phyloP scores from a whole-genome alignment of 2,888 invertebrate species.

The Macroteleia sp. region DNA sequence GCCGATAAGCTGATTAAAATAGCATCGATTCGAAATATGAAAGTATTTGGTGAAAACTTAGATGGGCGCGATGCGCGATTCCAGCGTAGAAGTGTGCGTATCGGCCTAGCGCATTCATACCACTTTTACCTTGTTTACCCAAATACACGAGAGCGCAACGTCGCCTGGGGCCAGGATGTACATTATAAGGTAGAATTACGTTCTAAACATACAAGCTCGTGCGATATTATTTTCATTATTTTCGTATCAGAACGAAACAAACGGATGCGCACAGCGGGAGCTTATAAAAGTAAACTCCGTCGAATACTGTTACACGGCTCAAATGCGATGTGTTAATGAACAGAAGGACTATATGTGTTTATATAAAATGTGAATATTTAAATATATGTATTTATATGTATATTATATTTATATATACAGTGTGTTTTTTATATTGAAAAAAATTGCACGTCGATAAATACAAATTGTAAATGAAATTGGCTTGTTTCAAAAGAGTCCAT shows the following conservation, averaged over 20 bases:
- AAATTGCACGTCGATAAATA: too few relatives aligned
- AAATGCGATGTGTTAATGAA: too few relatives aligned
- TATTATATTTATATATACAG: too few relatives aligned
- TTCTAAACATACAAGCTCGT: constrained; percentile 75
- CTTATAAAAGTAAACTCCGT: constrained; percentile 9
- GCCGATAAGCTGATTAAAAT: constrained; percentile 53
- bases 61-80: constrained; percentile 3
- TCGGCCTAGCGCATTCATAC: constrained; percentile 11
- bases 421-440: too few relatives aligned
- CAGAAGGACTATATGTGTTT: too few relatives aligned
- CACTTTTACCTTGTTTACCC: constrained; percentile 57
- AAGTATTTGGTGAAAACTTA: constrained; percentile 54
- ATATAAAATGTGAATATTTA: too few relatives aligned
- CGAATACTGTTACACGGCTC: constrained; percentile 13
- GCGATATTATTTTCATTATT: constrained; percentile 55
- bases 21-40: constrained; percentile 32
- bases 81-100: constrained; percentile 8
- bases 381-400: too few relatives aligned
- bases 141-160: constrained; percentile 59
- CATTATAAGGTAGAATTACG: constrained; percentile 84
- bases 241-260: constrained; percentile 19
- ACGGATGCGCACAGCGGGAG: too few relatives aligned
- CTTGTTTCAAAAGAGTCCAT: too few relatives aligned
- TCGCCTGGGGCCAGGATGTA: constrained; percentile 81
- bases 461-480: too few relatives aligned